A percentile compares a stretch with the other conserved stretches of the same genome.
These are phyloP conservation scores for Strix aluco DNA, from an alignment of 2,113 vertebrate genomes.

Conservation along the genomic window DNA sequence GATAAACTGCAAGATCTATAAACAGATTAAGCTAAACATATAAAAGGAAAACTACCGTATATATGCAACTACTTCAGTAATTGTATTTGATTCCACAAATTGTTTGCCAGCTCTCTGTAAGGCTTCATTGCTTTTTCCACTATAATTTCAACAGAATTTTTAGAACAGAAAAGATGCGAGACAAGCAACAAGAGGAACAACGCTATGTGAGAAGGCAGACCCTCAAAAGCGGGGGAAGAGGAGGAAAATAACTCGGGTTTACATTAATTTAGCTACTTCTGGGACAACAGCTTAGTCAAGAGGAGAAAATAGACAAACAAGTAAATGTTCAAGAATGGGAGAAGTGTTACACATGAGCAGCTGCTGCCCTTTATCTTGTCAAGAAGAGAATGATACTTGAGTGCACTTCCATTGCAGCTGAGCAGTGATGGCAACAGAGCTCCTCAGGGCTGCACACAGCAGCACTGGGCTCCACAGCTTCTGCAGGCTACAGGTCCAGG, in stretches of 20 bases:
- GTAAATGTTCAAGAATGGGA: neutral
- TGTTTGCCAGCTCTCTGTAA: neutral
- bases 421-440: neutral
- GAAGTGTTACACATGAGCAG: neutral
- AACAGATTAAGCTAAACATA: neutral
- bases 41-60: neutral
- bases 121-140: neutral
- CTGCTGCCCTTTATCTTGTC: neutral
- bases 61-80: neutral
- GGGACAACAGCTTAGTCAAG: neutral
- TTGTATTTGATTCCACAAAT: neutral
- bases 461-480: neutral
- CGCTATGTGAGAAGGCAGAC: rapidly evolving
- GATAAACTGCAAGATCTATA: neutral
- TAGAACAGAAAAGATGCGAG: neutral
- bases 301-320: neutral
- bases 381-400: neutral
- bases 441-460: neutral
- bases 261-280: neutral
- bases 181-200: neutral
- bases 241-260: neutral
- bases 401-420: neutral
- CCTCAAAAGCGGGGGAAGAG: neutral
- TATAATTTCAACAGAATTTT: neutral
- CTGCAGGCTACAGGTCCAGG: neutral